Evolutionary conservation across 1,140 invertebrate genomes (phyloP), one percentile per base, ranked within the genome.

Genomic region (Pseudomyrmex dendroicus): DNA sequence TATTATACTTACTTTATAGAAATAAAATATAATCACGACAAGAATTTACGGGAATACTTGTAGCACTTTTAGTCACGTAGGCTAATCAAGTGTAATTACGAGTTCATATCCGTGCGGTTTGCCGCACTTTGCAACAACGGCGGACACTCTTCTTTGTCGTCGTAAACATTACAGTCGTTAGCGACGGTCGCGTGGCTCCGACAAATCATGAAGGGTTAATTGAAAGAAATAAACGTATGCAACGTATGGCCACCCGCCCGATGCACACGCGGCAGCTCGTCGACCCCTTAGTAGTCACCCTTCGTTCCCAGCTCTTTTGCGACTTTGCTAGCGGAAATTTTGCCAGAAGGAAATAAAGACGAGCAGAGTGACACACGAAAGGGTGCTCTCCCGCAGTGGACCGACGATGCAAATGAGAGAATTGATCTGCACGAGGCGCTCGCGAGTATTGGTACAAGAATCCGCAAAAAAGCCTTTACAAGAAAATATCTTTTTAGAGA

Each of bases 201-300:
- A 52, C 84, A 63, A 73, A 84, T 89, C 92, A 90, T 90, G 91
- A 93, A 93, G 92, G 93, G 93, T 93, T 93, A 94, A 93, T 94
- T 93, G 93, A 92, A 93, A 90, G 93, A 94, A 94, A 93, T 93
- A 94, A 94, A 93, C 90, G 92, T 92, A 91, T 91, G 90, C 92
- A 92, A 85, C 84, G 77, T 44, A 67, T 44, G 61, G 59, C 59
- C 63, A 74, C 70, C 50, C 74, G 70, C 57, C 73, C 62, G 64
- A 82, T 54, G 66, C 52, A 48, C 64, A 54, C 48, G 9, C 22
- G 52, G 46, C 67, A 22, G 52, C 59, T 12, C 57, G 20, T 63
- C 22, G 10, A 77, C 62, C 52, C 66, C 70, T 74, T 20, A 50
- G 22, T 7, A 17, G 13, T n/a, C 46, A 2, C 52, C 50, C 70